Evolutionary conservation across 2,113 vertebrate species (phyloP), one percentile per base, ranked within the genome.

Genomic region (Antechinus stuartii): DNA sequence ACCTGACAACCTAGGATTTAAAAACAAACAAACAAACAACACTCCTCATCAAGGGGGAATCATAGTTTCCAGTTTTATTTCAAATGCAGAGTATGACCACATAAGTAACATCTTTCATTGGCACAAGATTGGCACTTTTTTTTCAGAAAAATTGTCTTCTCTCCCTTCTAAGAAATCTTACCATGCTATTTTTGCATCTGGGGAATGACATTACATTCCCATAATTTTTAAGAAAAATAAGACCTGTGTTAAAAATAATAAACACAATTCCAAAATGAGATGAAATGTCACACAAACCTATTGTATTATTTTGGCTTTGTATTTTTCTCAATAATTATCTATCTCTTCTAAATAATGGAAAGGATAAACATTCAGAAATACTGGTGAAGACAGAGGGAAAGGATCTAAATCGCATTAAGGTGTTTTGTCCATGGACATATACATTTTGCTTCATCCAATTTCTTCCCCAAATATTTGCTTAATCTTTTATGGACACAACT

Each of bases 81-180:
- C 30, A n/a, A 76, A 76, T n/a, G 35, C 4, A 76, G 35, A 76
- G 30, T 76, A 19, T 76, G 35, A 76, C 3, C 7, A 54, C 19
- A 57, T 10, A 42, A 91, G 35, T 90, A 76, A 35, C 16, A 16
- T 91, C 30, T 93, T 53, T 61, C 91, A 92, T n/a, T 94, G 56
- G 27, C 27, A 57, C 12, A 94, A 91, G n/a, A 76, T 89, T 0
- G 2, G 68, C 56, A 3, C 91, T 19, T 53, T 95, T 53, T 95
- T 92, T 94, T 95, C 68, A 89, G 25, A 94, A 94, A n/a, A 24
- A 9, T 90, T 91, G 11, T 50, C 8, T 47, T 92, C 91, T 94
- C 68, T 76, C 24, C 10, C 25, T 93, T 93, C 61, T 91, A 54
- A 76, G 96, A 94, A 95, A 95, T 90, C 9, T 90, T 97, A 54